Evolutionary conservation across 2,888 invertebrate species (phyloP).

Genomic region (Chymomyza fuscimana): DNA sequence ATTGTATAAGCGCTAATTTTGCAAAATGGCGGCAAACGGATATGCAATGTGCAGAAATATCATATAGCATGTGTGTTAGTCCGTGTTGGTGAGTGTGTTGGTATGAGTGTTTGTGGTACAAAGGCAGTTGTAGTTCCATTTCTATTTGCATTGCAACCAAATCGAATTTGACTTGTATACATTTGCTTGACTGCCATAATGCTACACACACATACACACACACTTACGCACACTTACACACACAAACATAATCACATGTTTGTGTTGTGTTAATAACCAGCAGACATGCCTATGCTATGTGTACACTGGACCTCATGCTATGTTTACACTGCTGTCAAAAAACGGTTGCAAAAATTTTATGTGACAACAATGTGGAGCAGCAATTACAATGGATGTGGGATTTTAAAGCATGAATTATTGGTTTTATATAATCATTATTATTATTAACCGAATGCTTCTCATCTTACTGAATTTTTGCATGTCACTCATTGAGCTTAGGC

Average conservation of each 20-base stretch:
- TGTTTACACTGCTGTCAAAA: too few species aligned
- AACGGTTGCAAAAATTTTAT: too few species aligned
- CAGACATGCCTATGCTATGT: too few species aligned
- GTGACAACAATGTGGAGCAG: too few species aligned
- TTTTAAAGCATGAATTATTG: too few species aligned
- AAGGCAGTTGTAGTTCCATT: neutral
- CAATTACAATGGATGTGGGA: too few species aligned
- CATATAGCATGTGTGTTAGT: slow-evolving; percentile 7
- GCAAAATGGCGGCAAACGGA: neutral
- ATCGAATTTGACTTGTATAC: neutral
- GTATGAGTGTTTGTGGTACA: neutral
- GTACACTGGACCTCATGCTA: too few species aligned
- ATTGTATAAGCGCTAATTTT: neutral
- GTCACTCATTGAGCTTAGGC: too few species aligned
- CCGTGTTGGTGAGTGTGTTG: neutral
- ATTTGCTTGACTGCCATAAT: neutral
- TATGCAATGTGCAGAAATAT: slow-evolving; percentile 29
- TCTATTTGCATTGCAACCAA: neutral
- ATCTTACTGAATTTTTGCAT: too few species aligned
- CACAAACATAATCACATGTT: neutral
- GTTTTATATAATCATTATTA: too few species aligned
- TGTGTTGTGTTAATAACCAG: too few species aligned
- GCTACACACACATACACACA: neutral
- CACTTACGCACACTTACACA: neutral
- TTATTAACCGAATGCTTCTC: too few species aligned